These are phyloP conservation scores for Scleropages formosus DNA, from an alignment of 2,797 vertebrate genomes.

Conservation along the genomic window DNA sequence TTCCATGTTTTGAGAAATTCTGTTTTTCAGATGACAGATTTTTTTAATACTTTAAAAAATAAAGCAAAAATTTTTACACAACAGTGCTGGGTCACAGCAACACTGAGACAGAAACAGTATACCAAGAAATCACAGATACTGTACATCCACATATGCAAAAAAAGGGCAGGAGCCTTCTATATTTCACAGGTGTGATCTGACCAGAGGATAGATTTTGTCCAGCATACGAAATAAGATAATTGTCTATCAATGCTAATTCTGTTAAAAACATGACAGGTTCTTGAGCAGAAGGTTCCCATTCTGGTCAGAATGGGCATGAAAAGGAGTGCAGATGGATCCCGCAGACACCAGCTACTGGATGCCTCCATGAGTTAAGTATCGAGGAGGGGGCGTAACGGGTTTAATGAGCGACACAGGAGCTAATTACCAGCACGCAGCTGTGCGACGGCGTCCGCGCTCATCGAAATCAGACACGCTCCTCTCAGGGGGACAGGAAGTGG, in stretches of 20 bases:
- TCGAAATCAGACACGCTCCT: neutral
- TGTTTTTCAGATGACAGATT: no score
- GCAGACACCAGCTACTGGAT: neutral
- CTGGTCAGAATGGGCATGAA: neutral
- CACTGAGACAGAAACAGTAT: no score
- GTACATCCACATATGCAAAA: no score
- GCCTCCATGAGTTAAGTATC: neutral
- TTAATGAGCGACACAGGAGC: neutral
- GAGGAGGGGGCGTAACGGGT: neutral
- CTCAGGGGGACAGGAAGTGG: neutral
- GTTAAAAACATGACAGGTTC: neutral
- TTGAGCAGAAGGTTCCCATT: neutral
- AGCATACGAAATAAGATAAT: neutral
- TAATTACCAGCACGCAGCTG: slow-evolving; percentile 10
- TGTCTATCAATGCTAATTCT: neutral
- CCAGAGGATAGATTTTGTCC: no score
- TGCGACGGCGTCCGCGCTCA: neutral
- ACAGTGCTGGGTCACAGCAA: no score
- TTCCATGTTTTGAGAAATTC: no score
- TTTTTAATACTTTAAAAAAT: no score
- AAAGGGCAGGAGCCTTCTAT: no score
- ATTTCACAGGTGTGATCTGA: no score
- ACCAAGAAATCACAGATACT: no score
- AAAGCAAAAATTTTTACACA: no score
- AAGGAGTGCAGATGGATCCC: neutral